A percentile compares a stretch with the other conserved stretches of the same genome.
phyloP scores from a whole-genome alignment of 2,797 vertebrate genomes.

The Malurus splendens region DNA sequence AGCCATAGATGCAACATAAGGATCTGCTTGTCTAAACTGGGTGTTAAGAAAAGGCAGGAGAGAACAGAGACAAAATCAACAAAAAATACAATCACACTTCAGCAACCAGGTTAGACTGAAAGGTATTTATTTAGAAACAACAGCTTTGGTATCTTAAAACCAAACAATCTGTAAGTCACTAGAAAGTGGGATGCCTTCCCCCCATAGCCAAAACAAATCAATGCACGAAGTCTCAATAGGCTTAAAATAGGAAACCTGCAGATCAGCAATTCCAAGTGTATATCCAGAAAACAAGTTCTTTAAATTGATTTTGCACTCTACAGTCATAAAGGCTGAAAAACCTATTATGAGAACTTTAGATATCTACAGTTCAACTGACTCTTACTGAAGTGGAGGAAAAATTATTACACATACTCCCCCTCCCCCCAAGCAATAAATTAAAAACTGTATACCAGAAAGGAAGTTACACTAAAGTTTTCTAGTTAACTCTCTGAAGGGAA shows the following conservation, averaged over 20 bases:
- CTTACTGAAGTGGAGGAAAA: background rate
- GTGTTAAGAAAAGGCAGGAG: background rate
- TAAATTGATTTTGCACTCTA: slow-evolving; percentile 7
- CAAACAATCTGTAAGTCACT: slow-evolving; percentile 58
- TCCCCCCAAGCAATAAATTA: slow-evolving; percentile 66
- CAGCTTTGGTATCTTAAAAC: slow-evolving; percentile 77
- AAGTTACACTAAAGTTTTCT: slow-evolving; percentile 13
- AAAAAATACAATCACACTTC: background rate
- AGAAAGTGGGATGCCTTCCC: slow-evolving; percentile 49
- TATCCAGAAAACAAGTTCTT: background rate
- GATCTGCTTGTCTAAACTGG: background rate
- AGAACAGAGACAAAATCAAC: background rate
- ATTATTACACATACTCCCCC: background rate
- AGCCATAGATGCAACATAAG: background rate
- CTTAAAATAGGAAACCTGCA: slow-evolving; percentile 9
- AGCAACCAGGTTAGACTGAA: slow-evolving; percentile 45
- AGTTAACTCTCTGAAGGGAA: slow-evolving; percentile 3
- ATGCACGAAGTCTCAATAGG: slow-evolving; percentile 18
- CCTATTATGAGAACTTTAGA: background rate
- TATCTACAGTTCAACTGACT: background rate
- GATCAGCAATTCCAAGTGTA: background rate
- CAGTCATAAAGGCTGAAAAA: slow-evolving; percentile 14
- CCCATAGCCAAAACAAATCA: slow-evolving; percentile 40
- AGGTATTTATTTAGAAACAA: slow-evolving; percentile 74
- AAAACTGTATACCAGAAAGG: slow-evolving; percentile 38